Conservation (phyloP, 2,797 vertebrate genomes). For the Graptemys geographica region DNA sequence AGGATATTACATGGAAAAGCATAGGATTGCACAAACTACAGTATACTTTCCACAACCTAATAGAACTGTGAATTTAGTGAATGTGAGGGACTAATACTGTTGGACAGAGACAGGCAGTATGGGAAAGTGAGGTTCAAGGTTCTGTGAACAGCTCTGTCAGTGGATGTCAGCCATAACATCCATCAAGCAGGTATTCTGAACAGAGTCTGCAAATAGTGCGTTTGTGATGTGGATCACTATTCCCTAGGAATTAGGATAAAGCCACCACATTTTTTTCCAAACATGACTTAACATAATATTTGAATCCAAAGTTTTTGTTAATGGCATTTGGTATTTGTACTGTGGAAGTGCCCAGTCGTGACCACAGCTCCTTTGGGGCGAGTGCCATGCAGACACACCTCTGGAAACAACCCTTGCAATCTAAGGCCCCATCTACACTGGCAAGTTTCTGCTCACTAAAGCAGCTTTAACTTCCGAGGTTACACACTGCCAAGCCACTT, state of each 20-base stretch:
- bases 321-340: background rate
- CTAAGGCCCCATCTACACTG: background rate
- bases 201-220: conserved; percentile 8
- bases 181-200: conserved; percentile 22
- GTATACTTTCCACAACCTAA: background rate
- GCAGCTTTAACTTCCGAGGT: too few species aligned
- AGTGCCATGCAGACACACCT: background rate
- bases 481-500: too few species aligned
- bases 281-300: conserved; percentile 6
- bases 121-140: background rate
- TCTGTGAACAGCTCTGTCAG: conserved; percentile 4
- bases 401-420: background rate
- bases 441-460: too few species aligned
- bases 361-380: background rate
- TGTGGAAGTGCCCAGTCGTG: background rate
- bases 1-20: conserved; percentile 4
- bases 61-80: background rate
- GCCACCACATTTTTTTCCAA: conserved; percentile 31
- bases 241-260: background rate
- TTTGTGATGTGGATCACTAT: background rate
- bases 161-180: background rate
- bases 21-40: background rate
- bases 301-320: conserved; percentile 33
- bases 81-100: background rate
- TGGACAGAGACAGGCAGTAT: background rate